Evolutionary conservation across 2,113 vertebrate genomes (phyloP), one percentile per base, ranked within the genome.

Genomic region (Galemys pyrenaicus): DNA sequence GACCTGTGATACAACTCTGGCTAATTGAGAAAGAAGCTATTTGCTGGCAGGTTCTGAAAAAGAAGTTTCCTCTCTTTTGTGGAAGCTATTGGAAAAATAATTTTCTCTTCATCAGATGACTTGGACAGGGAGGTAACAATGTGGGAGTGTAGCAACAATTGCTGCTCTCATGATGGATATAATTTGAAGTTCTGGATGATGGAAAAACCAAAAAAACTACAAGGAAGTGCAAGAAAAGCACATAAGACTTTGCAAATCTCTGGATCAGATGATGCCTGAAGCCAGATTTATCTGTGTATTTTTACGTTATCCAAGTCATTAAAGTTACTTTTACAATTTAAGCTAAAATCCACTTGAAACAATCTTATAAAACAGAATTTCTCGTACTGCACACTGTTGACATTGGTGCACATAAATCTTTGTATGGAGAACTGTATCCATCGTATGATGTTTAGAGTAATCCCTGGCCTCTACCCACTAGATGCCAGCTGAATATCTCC

Each of bases 311-410:
- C 26, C 8, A 78, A 79, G 44, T 22, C 20, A 56, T 56, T 60
- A 44, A 87, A 87, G 13, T 68, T 35, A 35, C 7, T 74, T 87
- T 83, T 81, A n/a, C 81, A 88, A 65, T 60, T 88, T 80, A 82
- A 94, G 39, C 39, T 78, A 44, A 15, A 44, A 39, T 89, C 35
- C 22, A 88, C 32, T 56, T 58, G 10, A 73, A n/a, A 28, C 13
- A 80, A 30, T 65, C 67, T 88, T 17, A 46, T 35, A 74, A 32
- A 64, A 46, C 1, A 91, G 58, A 2, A 41, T 64, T 83, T 75
- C 10, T 68, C 54, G 49, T 22, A 83, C 22, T 28, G 37, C 41
- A 56, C 39, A 68, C 12, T 70, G 7, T 7, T 60, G 35, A 73
- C 17, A 51, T 56, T 58, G 1, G 26, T 41, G 15, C 46, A 89